Evolutionary conservation across 2,888 invertebrate genomes (phyloP), one percentile per base, ranked within the genome.

Genomic region (Pherbina coryleti): DNA sequence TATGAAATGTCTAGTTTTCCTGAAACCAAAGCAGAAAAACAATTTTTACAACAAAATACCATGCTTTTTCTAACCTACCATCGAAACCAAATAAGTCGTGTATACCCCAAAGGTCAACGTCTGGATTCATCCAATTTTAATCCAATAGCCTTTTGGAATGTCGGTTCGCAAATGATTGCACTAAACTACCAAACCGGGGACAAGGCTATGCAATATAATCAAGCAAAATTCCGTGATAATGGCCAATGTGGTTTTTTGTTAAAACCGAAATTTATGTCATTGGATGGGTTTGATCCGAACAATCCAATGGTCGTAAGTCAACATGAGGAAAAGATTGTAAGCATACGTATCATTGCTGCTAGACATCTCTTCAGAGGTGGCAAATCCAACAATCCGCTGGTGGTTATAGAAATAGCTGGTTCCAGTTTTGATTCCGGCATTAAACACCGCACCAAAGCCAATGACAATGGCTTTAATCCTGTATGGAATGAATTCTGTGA

Each of bases 1-100:
- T 93, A 94, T 86, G 98, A 99, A 90, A 99, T 99, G 98, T 98
- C 98, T 69, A 98, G 98, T 31, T 98, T 99, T 88, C 96, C 98
- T 0, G 99, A 99, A 90, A 96, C 95, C 0, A 98, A 98, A 90
- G 97, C 97, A 0, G 98, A 98, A 84, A 96, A 97, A 85, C 92
- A 96, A 77, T 95, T 98, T 88, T 94, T 95, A 84, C 94, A 94
- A 84, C 94, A 94, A 84, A 96, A 96, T 81, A 84, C 85, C 1
- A 80, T 91, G 70, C 94, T 95, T 86, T 96, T 96, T 87, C 86
- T 95, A 9, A 93, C 93, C 83, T 97, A 96, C 87, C 96, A 96
- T 90, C 92, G 93, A 2, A 88, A 93, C 49, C 98, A 98, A 90
- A 93, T 99, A 77, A 98, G 97, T 85, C 92, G 99, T 51, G 96